Evolutionary conservation across 2,797 vertebrate species (phyloP).

Genomic region (Gastrophryne carolinensis): DNA sequence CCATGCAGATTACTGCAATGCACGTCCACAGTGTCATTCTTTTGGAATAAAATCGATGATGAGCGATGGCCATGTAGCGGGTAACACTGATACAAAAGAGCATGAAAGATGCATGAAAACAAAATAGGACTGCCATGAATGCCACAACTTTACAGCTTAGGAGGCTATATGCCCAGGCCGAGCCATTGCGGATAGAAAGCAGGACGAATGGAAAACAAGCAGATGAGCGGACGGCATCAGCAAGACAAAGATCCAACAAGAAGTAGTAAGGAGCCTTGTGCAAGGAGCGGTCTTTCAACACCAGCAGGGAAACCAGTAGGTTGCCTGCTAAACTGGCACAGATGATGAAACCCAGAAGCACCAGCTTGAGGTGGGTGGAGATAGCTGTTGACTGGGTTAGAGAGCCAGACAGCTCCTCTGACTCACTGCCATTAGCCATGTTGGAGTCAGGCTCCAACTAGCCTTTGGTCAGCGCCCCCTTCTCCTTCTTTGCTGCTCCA

Average conservation of each 20-base stretch:
- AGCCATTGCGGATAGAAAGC: conserved; percentile 85
- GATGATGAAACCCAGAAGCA: conserved; percentile 84
- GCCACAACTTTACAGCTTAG: conserved; percentile 89
- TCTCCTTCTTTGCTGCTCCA: conserved; percentile 58
- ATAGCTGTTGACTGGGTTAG: conserved; percentile 67
- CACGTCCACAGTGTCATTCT: conserved; percentile 91
- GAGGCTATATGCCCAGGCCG: conserved; percentile 86
- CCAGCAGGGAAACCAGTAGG: conserved; percentile 81
- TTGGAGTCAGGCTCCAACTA: conserved; percentile 57
- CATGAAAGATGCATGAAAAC: conserved; percentile 90
- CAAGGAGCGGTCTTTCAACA: conserved; percentile 80
- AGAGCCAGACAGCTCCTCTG: conserved; percentile 64
- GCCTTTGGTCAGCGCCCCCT: conserved; percentile 58
- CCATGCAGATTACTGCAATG: conserved; percentile 87
- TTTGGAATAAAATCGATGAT: conserved; percentile 89
- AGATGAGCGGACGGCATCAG: conserved; percentile 83
- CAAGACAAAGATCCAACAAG: conserved; percentile 85
- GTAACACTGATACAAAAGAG: conserved; percentile 89
- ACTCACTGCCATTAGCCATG: conserved; percentile 67
- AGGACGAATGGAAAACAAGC: conserved; percentile 89
- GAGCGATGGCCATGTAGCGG: conserved; percentile 88
- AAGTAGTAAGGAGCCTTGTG: conserved; percentile 90
- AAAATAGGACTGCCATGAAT: conserved; percentile 90
- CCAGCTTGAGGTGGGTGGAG: conserved; percentile 82
- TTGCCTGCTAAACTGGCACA: conserved; percentile 84